Percentiles rank a stretch among this genome's conserved stretches.
These are phyloP conservation scores for Haemorhous mexicanus DNA, from an alignment of 2,113 vertebrate species.

Conservation along the genomic window DNA sequence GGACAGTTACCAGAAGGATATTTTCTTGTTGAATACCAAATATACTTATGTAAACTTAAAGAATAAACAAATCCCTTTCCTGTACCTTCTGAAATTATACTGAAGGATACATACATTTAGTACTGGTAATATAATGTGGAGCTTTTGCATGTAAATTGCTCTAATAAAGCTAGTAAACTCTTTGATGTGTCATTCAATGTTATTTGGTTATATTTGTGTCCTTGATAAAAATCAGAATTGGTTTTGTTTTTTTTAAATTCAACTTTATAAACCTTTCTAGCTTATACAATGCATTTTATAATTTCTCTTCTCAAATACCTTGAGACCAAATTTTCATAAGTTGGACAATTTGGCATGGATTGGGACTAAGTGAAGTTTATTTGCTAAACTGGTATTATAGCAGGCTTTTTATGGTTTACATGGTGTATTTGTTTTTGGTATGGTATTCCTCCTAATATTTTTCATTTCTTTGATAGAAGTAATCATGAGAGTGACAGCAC, in stretches of 20 bases:
- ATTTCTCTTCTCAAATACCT: not conserved
- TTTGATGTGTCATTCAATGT: conserved; percentile 27
- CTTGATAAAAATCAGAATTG: conserved; percentile 33
- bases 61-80: conserved; percentile 12
- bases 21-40: not conserved
- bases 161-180: conserved; percentile 15
- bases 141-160: conserved; percentile 35
- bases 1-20: not conserved
- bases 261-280: not conserved
- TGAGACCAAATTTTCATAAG: not conserved
- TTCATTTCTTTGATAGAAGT: not conserved
- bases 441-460: not conserved
- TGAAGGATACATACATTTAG: not conserved
- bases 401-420: not conserved
- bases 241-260: not conserved
- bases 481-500: not conserved
- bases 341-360: not conserved
- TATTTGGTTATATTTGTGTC: conserved; percentile 33
- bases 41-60: conserved; percentile 1
- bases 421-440: not conserved
- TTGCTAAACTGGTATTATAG: not conserved
- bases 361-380: not conserved
- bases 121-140: not conserved
- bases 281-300: not conserved
- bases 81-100: conserved; percentile 3